Evolutionary conservation across 37 sponge, comb jelly and placozoan genomes (phyloP).

Genomic region (Agelas oroides): DNA sequence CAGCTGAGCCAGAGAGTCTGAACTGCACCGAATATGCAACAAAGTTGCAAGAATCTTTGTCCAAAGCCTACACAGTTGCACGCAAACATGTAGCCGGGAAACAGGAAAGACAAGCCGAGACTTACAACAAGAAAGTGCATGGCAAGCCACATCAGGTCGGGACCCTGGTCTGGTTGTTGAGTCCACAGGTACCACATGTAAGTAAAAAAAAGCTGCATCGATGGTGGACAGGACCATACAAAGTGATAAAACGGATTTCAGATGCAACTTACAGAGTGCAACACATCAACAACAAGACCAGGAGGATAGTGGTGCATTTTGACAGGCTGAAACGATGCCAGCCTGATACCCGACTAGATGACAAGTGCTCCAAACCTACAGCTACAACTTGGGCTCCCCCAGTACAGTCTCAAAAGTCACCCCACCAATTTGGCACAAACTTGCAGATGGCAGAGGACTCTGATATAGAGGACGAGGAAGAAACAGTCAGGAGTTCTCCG

Average conservation of each 20-base stretch:
- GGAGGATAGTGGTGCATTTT: constrained; percentile 43
- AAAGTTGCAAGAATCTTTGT: constrained; percentile 9
- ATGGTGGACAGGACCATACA: constrained; percentile 48
- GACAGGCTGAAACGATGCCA: constrained; percentile 34
- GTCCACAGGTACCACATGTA: constrained; percentile 1
- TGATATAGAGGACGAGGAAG: too few species aligned
- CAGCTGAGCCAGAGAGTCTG: neutral
- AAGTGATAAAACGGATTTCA: constrained; percentile 22
- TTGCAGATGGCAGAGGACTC: too few species aligned
- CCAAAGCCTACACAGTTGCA: constrained; percentile 11
- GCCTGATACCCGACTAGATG: neutral
- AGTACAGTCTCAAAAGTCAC: too few species aligned
- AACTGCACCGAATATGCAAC: constrained; percentile 23
- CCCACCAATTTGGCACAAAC: too few species aligned
- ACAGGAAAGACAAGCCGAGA: constrained; percentile 9
- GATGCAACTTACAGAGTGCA: constrained; percentile 31
- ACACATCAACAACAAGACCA: neutral
- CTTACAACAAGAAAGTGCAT: constrained; percentile 26
- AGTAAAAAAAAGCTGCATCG: constrained; percentile 34
- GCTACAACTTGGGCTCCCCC: too few species aligned
- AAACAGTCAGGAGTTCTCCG: too few species aligned
- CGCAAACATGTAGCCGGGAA: neutral
- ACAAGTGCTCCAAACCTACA: neutral
- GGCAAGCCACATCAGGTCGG: neutral
- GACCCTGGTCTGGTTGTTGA: constrained; percentile 32